Percentiles rank a stretch among this genome's conserved stretches.
Evolutionary conservation across 2,797 vertebrate species (phyloP).

Genomic region (Pterois miles): DNA sequence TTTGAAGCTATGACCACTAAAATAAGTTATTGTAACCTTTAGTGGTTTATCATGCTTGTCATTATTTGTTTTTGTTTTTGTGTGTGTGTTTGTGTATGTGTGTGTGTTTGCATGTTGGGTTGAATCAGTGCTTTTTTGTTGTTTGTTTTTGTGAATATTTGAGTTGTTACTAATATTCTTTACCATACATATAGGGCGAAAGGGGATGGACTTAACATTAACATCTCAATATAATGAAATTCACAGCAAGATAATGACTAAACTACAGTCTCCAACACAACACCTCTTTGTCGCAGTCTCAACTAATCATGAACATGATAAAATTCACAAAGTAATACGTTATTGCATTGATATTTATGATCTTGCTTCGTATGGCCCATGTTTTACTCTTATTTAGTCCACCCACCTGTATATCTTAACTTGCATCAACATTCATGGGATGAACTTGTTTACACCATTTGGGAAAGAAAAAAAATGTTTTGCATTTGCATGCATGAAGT

Average conservation of each 20-base stretch:
- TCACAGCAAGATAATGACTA: not conserved
- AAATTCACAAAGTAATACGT: not conserved
- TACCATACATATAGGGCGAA: not conserved
- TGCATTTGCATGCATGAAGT: slow-evolving; percentile 16
- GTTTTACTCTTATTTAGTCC: not conserved
- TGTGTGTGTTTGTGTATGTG: too few species aligned
- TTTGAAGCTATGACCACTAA: not conserved
- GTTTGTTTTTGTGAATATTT: not conserved
- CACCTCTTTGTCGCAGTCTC: not conserved
- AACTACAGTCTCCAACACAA: not conserved
- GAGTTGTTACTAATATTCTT: not conserved
- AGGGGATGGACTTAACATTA: not conserved
- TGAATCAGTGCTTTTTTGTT: not conserved
- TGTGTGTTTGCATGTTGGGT: not conserved
- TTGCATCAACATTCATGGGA: slow-evolving; percentile 17
- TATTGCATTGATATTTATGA: not conserved
- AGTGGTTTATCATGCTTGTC: not conserved
- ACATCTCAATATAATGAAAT: not conserved
- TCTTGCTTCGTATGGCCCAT: not conserved
- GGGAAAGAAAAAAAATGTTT: not conserved
- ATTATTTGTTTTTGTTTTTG: not conserved
- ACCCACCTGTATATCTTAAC: not conserved
- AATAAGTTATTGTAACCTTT: not conserved
- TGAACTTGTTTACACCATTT: slow-evolving; percentile 26
- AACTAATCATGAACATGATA: not conserved